phyloP scores from a whole-genome alignment of 2,113 vertebrate species.

The Vombatus ursinus region DNA sequence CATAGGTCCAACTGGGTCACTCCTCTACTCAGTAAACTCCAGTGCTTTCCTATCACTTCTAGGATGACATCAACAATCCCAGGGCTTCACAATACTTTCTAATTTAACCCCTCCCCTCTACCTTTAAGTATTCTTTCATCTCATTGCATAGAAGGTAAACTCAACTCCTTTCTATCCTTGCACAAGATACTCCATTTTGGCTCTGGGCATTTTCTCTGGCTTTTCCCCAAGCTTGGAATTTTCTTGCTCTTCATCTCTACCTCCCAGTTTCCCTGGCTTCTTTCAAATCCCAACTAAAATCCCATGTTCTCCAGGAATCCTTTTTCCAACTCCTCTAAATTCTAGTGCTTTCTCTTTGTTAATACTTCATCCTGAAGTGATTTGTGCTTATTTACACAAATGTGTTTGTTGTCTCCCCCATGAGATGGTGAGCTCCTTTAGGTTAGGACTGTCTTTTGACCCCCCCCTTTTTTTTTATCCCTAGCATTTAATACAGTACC shows the following conservation, averaged over 20 bases:
- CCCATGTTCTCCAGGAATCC: not conserved
- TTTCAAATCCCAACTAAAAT: not conserved
- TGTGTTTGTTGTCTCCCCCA: not conserved
- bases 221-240: not conserved
- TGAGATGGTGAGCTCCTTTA: not conserved
- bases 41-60: no score
- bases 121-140: not conserved
- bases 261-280: not conserved
- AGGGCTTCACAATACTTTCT: not conserved
- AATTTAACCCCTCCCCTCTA: not conserved
- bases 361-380: not conserved
- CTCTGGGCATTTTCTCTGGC: not conserved
- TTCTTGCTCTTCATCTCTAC: not conserved
- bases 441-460: not conserved
- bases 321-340: not conserved
- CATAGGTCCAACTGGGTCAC: no score
- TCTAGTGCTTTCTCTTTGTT: not conserved
- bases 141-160: no score
- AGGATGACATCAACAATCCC: no score
- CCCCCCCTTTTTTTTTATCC: no score
- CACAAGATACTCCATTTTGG: not conserved
- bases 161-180: not conserved
- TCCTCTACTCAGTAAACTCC: no score
- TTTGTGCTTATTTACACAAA: no score
- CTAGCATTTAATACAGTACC: no score